A percentile compares a stretch with the other conserved stretches of the same genome.
These are phyloP conservation scores for Urocolius indicus DNA, from an alignment of 2,113 vertebrate genomes.

Conservation along the genomic window DNA sequence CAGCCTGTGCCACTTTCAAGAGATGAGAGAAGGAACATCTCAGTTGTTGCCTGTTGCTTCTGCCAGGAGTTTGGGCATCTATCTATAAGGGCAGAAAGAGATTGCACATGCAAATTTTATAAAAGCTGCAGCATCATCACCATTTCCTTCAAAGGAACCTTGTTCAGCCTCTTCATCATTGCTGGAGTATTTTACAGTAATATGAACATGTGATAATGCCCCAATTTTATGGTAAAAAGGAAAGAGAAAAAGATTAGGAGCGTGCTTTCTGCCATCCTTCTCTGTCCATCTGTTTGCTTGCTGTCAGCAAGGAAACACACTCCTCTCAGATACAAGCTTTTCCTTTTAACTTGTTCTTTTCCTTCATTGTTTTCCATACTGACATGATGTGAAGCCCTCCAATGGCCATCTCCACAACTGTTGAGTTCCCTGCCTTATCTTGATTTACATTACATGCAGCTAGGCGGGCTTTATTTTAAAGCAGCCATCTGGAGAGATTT, in stretches of 20 bases:
- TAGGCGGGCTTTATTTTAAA: conserved; percentile 17
- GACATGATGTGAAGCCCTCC: neutral
- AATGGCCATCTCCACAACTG: neutral
- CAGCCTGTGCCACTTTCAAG: neutral
- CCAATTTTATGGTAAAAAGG: neutral
- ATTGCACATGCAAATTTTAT: neutral
- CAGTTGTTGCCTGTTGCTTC: neutral
- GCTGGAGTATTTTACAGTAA: neutral
- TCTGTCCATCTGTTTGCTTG: neutral
- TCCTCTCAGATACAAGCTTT: neutral
- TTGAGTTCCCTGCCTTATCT: neutral
- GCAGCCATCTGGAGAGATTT: conserved; percentile 22
- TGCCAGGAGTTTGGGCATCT: neutral
- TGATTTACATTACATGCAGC: neutral
- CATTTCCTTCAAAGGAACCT: neutral
- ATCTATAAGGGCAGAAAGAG: neutral
- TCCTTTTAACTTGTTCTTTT: neutral
- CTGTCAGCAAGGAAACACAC: neutral
- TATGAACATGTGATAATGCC: neutral
- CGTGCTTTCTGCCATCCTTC: neutral
- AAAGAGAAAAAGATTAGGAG: neutral
- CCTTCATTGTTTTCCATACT: neutral
- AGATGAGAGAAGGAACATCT: neutral
- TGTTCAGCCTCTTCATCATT: neutral
- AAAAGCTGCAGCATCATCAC: neutral